Evolutionary conservation across 2,888 invertebrate genomes (phyloP), one percentile per base, ranked within the genome.

Genomic region (Hirtodrosophila trivittata): DNA sequence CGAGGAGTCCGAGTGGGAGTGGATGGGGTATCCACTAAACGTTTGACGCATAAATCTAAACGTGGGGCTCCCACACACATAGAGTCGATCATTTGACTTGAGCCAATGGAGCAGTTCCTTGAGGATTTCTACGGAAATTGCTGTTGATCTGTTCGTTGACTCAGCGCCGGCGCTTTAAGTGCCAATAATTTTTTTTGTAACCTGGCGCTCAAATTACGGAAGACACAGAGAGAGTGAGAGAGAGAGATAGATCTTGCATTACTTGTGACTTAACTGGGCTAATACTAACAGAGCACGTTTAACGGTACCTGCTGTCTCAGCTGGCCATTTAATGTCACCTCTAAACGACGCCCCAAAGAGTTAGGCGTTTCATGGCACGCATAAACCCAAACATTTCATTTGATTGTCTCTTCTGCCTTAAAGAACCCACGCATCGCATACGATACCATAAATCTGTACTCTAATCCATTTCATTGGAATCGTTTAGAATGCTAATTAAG

Each of bases 121-220:
- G 18, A 21, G 18, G 18, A 21, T 3, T 21, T 2, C 30, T 30
- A 14, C 28, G n/a, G 43, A 21, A 21, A 21, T 63, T 35, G 3
- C 13, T 13, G 33, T 33, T 35, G 35, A 25, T 45, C 18, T 25
- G 26, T 35, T 26, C 28, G 65, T 50, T 78, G 86, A 83, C 37
- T 80, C 80, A 84, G 63, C 30, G 58, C 43, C 55, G 55, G 59
- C 59, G 57, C 46, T 69, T 72, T 59, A 62, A 66, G 60, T 60
- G 72, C 52, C 70, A 51, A 80, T 66, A 52, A 62, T 51, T 46
- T 52, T 41, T 52, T 47, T 28, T 16, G 18, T 49, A 52, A 59
- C 28, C 59, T 56, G 82, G 74, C 71, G 77, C 84, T 86, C 73
- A 50, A 49, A 64, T 86, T 80, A 71, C 84, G 9, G n/a, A 28